Percentiles rank a stretch among this genome's conserved stretches.
phyloP scores from a whole-genome alignment of 1,140 invertebrate genomes.

The Druon quercuslanigerum region DNA sequence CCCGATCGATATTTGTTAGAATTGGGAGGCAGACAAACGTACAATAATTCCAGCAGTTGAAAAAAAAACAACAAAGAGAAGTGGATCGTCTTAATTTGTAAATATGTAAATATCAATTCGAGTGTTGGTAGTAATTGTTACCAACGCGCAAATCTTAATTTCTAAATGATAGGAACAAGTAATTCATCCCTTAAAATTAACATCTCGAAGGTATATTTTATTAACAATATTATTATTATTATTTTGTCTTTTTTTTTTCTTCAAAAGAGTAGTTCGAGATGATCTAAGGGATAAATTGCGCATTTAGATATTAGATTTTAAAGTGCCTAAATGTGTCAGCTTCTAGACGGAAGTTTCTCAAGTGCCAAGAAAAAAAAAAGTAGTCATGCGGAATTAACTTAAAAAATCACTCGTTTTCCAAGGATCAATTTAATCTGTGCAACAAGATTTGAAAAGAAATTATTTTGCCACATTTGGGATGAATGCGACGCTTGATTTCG shows the following conservation, averaged over 20 bases:
- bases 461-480: background rate
- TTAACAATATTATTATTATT: no score
- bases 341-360: slow-evolving; percentile 12
- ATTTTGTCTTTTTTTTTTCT: no score
- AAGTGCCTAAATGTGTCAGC: slow-evolving; percentile 21
- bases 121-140: background rate
- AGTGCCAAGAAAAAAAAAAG: slow-evolving; percentile 5
- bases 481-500: background rate
- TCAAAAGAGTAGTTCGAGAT: background rate
- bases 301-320: background rate
- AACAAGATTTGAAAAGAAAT: background rate
- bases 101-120: slow-evolving; percentile 48
- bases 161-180: background rate
- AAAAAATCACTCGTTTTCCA: slow-evolving; percentile 6
- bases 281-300: background rate
- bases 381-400: background rate
- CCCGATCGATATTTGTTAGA: slow-evolving; percentile 92
- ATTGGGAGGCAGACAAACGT: slow-evolving; percentile 86
- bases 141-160: background rate
- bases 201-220: no score
- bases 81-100: slow-evolving; percentile 37
- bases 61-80: no score
- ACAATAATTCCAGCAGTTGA: slow-evolving; percentile 72
- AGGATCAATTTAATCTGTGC: background rate
- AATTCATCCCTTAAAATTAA: background rate